A percentile compares a stretch with the other conserved stretches of the same genome.
Evolutionary conservation across 2,888 invertebrate genomes (phyloP).

Genomic region (Papilio protenor): DNA sequence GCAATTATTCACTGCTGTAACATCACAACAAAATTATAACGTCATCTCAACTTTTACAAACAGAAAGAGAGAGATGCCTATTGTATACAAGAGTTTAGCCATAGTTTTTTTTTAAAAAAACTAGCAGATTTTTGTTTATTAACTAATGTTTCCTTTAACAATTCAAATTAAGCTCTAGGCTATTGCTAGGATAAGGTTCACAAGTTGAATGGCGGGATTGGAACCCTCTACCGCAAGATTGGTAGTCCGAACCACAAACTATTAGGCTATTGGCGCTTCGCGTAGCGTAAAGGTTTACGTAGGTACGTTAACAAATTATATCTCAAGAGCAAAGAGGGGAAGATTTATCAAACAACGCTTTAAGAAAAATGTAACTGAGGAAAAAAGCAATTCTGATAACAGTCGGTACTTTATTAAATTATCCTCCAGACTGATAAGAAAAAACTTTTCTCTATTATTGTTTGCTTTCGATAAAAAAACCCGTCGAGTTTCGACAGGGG

Average conservation of each 20-base stretch:
- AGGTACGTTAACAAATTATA: background rate
- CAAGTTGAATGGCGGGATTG: too few relatives aligned
- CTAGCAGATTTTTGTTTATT: too few relatives aligned
- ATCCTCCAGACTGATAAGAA: conserved; percentile 15
- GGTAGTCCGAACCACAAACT: too few relatives aligned
- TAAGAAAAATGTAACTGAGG: background rate
- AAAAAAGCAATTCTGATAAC: conserved; percentile 13
- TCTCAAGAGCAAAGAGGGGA: background rate
- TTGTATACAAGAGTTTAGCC: background rate
- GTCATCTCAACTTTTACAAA: background rate
- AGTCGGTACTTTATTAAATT: conserved; percentile 18
- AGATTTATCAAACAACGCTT: conserved; percentile 7
- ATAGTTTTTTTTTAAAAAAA: background rate
- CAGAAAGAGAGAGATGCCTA: background rate
- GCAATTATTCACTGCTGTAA: background rate
- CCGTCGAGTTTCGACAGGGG: conserved; percentile 19
- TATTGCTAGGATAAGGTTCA: too few relatives aligned
- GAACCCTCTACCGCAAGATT: too few relatives aligned
- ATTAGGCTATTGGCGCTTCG: too few relatives aligned
- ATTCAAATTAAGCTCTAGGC: too few relatives aligned
- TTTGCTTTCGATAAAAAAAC: conserved; percentile 25
- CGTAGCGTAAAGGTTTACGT: background rate
- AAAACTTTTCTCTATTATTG: conserved; percentile 1
- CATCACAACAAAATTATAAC: background rate
- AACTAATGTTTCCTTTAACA: too few relatives aligned